These are phyloP conservation scores for Muscidifurax raptorellus DNA, from an alignment of 1,140 invertebrate species.

Conservation along the genomic window DNA sequence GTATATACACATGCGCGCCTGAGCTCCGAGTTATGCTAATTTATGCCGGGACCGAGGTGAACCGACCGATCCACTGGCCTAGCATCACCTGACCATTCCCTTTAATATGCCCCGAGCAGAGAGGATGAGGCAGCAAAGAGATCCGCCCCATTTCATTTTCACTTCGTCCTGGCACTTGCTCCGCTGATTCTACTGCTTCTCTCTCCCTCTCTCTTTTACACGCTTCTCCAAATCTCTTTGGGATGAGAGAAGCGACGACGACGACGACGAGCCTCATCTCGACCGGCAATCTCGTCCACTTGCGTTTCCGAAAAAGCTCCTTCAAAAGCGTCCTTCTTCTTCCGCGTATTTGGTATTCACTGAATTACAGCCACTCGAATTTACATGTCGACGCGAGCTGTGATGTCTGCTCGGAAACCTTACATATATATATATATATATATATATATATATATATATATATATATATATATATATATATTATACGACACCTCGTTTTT, in stretches of 20 bases:
- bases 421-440: no score
- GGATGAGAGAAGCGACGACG: not conserved
- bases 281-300: not conserved
- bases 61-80: not conserved
- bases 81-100: constrained; percentile 1
- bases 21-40: constrained; percentile 62
- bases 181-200: not conserved
- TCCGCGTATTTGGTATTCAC: not conserved
- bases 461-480: no score
- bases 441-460: no score
- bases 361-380: not conserved
- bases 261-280: not conserved
- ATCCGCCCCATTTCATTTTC: constrained; percentile 33
- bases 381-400: not conserved
- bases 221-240: not conserved
- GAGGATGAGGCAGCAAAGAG: not conserved
- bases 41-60: constrained; percentile 55
- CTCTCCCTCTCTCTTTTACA: not conserved
- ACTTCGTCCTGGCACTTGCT: not conserved
- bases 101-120: not conserved
- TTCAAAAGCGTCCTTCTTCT: constrained; percentile 9
- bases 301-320: not conserved
- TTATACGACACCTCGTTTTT: no score
- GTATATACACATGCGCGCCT: not conserved
- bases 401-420: not conserved